Conservation (phyloP, 1,140 invertebrate species). For the Drosophila aff. region DNA sequence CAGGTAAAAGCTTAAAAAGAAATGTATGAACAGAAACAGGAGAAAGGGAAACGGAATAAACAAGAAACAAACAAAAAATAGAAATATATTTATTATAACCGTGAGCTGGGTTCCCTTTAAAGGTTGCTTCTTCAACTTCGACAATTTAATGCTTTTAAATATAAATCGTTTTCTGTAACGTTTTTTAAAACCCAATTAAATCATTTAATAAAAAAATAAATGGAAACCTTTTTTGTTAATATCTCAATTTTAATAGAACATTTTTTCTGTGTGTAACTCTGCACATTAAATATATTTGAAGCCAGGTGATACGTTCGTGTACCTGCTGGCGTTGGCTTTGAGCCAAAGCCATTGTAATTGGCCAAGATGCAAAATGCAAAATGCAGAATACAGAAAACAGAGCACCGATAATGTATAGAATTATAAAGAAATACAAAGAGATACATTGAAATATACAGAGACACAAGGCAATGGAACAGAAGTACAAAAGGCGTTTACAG, state of each 20-base stretch:
- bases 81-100: too few species aligned
- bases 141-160: too few species aligned
- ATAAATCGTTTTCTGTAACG: too few species aligned
- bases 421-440: neutral
- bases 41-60: neutral
- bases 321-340: neutral
- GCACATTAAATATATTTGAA: neutral
- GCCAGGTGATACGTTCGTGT: neutral
- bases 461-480: constrained; percentile 5
- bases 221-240: neutral
- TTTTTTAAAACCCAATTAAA: too few species aligned
- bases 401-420: neutral
- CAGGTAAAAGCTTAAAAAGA: neutral
- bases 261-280: neutral
- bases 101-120: neutral
- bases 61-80: neutral
- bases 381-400: neutral
- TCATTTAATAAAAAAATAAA: too few species aligned
- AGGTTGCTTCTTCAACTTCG: neutral
- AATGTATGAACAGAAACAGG: neutral
- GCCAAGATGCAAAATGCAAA: neutral
- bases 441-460: neutral
- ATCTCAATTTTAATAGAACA: neutral
- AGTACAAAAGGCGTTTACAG: constrained; percentile 41
- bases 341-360: neutral